Percentiles rank a stretch among this genome's conserved stretches.
Evolutionary conservation across 2,113 vertebrate species (phyloP).

Genomic region (Procapra przewalskii): DNA sequence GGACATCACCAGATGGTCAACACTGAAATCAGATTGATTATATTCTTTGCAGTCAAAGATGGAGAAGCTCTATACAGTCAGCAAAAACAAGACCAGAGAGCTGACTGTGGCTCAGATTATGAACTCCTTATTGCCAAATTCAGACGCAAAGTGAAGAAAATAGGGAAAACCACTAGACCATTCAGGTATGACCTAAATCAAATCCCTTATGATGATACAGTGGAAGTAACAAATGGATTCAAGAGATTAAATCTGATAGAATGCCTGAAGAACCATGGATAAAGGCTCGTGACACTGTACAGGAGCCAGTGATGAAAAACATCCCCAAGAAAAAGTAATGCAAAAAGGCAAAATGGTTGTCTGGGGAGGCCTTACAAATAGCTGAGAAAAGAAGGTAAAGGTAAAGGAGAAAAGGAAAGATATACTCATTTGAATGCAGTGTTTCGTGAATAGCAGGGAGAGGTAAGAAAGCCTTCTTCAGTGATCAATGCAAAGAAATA

Average conservation of each 20-base stretch:
- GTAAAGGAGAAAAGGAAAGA: background rate
- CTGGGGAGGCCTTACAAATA: background rate
- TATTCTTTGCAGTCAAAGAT: background rate
- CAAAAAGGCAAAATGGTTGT: background rate
- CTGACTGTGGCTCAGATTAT: background rate
- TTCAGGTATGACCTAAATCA: background rate
- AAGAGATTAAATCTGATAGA: background rate
- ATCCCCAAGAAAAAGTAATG: background rate
- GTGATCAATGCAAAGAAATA: background rate
- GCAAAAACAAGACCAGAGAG: background rate
- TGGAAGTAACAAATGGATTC: background rate
- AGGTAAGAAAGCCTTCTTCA: background rate
- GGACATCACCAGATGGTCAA: background rate
- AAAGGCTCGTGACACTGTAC: background rate
- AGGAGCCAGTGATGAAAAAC: background rate
- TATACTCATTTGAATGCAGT: background rate
- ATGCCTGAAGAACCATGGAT: background rate
- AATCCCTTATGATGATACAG: background rate
- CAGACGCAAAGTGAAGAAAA: background rate
- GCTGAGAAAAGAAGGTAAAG: background rate
- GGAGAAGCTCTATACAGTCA: background rate
- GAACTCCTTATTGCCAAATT: background rate
- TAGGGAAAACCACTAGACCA: background rate
- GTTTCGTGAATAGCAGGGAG: background rate
- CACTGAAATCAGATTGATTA: background rate